Conservation (phyloP, 2,888 invertebrate genomes). For the Sinopyrophorus schimmeli region DNA sequence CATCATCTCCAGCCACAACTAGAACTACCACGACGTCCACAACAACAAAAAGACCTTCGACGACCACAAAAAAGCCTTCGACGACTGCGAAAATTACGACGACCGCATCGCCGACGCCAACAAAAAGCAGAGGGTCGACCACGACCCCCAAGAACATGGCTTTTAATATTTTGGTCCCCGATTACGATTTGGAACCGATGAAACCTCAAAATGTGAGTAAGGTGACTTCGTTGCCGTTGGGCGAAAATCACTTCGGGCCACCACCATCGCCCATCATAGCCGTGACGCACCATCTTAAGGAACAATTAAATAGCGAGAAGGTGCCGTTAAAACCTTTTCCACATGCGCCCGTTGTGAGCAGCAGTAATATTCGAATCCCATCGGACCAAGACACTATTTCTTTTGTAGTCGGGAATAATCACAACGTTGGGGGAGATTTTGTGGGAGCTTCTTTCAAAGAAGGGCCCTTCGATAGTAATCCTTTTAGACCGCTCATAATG, state of each 20-base stretch:
- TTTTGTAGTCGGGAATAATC: slow-evolving; percentile 66
- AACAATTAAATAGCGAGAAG: slow-evolving; percentile 52
- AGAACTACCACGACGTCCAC: slow-evolving; percentile 30
- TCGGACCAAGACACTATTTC: slow-evolving; percentile 67
- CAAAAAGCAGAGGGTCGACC: too few relatives aligned
- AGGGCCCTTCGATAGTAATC: slow-evolving; percentile 54
- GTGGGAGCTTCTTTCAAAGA: slow-evolving; percentile 59
- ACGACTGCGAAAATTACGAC: slow-evolving; percentile 19
- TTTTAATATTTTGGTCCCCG: slow-evolving; percentile 21
- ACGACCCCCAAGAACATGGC: slow-evolving; percentile 12
- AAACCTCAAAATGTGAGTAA: slow-evolving; percentile 38
- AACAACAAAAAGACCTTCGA: slow-evolving; percentile 5
- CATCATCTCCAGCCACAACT: slow-evolving; percentile 31
- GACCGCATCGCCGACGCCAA: slow-evolving; percentile 6
- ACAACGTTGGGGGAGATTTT: slow-evolving; percentile 58
- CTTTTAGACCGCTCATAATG: slow-evolving; percentile 47
- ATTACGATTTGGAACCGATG: slow-evolving; percentile 35
- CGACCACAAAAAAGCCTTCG: not conserved
- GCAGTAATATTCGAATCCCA: slow-evolving; percentile 66
- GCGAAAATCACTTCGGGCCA: slow-evolving; percentile 49
- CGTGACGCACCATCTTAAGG: slow-evolving; percentile 51
- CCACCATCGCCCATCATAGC: slow-evolving; percentile 49
- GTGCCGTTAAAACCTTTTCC: slow-evolving; percentile 44
- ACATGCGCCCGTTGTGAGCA: slow-evolving; percentile 58
- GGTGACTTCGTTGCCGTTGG: slow-evolving; percentile 54